Base-by-base conservation (phyloP, 2,888 invertebrate genomes). In the Ctena decussata region DNA sequence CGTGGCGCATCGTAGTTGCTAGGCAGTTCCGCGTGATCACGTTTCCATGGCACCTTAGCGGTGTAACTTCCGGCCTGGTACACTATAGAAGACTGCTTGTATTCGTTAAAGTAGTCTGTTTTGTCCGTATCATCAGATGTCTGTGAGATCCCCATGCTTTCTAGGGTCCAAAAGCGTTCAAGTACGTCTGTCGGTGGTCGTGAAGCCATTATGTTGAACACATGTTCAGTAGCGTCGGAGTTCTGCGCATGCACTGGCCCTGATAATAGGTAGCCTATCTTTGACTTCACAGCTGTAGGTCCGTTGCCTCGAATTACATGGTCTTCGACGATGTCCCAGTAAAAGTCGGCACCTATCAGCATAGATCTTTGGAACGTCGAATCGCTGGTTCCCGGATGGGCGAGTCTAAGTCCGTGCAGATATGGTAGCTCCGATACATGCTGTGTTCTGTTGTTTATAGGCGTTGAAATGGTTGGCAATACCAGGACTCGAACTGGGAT, bases 271-370 rank as follows among this genome's bases (percentile, higher is more conserved):
- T 82, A 85, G n/a, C 86, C 86, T 0, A 86, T 60, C 69, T 82
- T 83, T 2, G 84, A 89, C n/a, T 77, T 69, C 0, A 89, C 86
- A 12, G 89, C 86, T 6, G 78, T 86, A 49, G 84, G 89, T 46
- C 86, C 89, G n/a, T 81, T 35, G 15, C 84, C 82, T 39, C 84
- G 37, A 15, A 86, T 46, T 21, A 86, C 77, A 2, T 44, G 69
- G 70, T 86, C 75, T 32, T 71, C 57, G 0, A 87, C 87, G 18
- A 87, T 73, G 5, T 85, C 71, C 87, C 86, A 89, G 72, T 84
- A 89, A 30, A 53, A 53, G 71, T 87, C 89, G 18, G 84, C 87
- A 18, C 85, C 87, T 21, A 89, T 89, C 30, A 87, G 71, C 15
- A 84, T 37, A 18, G 82, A 77, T 1, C 86, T 71, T 1, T 35